phyloP scores from a whole-genome alignment of 2,113 vertebrate genomes.

The Nannobrachium achirus region DNA sequence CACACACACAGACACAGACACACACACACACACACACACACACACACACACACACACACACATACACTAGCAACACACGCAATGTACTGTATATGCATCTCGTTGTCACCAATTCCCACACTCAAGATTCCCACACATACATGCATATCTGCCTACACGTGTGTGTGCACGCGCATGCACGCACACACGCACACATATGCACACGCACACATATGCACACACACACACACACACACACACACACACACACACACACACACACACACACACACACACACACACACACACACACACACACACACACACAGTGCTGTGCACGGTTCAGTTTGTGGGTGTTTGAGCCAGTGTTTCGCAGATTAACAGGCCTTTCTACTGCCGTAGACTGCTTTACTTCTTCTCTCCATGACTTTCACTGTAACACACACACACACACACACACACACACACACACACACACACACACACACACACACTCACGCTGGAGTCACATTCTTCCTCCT shows the following conservation, averaged over 20 bases:
- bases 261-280: conserved; percentile 33
- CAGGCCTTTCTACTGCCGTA: conserved; percentile 17
- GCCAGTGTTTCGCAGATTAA: conserved; percentile 9
- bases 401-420: conserved; percentile 12
- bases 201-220: not conserved
- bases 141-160: not conserved
- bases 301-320: not conserved
- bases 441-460: conserved; percentile 26
- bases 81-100: conserved; percentile 48
- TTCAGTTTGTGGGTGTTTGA: conserved; percentile 5
- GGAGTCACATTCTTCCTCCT: not conserved
- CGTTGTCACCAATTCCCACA: conserved; percentile 51
- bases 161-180: not conserved
- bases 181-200: not conserved
- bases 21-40: not conserved
- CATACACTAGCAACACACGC: not conserved
- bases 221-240: conserved; percentile 13
- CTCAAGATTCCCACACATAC: conserved; percentile 21
- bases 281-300: not conserved
- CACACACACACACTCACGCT: conserved; percentile 33
- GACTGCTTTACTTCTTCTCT: conserved; percentile 29
- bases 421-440: conserved; percentile 25
- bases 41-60: conserved; percentile 19
- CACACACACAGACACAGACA: conserved; percentile 27
- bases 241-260: conserved; percentile 17